These are phyloP conservation scores for Phaedon cochleariae DNA, from an alignment of 2,888 invertebrate genomes.

Conservation along the genomic window DNA sequence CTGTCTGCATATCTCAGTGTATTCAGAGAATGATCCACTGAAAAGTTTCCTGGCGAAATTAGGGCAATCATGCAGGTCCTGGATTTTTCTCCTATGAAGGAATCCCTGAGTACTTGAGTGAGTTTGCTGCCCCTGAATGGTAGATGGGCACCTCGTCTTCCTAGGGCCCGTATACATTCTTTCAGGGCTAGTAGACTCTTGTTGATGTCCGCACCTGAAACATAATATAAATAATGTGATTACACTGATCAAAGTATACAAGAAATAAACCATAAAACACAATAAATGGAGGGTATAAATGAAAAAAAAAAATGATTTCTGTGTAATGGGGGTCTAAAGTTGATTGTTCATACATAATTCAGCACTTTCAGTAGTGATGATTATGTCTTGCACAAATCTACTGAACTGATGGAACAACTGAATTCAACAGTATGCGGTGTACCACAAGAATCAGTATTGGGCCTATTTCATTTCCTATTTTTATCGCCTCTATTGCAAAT, in stretches of 20 bases:
- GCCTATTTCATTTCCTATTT: no score
- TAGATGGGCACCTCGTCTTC: slow-evolving; percentile 93
- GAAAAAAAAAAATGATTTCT: no score
- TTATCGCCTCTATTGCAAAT: no score
- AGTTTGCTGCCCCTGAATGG: slow-evolving; percentile 98
- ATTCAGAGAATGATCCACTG: slow-evolving; percentile 97
- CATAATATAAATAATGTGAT: not conserved
- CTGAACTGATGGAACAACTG: no score
- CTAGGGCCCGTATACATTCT: slow-evolving; percentile 96
- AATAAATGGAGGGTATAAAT: no score
- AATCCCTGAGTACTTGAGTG: slow-evolving; percentile 94
- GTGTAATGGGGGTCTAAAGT: no score
- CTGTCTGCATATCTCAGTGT: slow-evolving; percentile 97
- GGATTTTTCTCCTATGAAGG: slow-evolving; percentile 98
- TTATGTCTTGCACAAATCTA: no score
- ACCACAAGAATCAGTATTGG: no score
- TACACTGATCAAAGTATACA: not conserved
- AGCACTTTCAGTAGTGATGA: no score
- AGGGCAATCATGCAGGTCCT: slow-evolving; percentile 99
- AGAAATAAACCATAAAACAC: not conserved
- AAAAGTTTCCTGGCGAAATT: slow-evolving; percentile 95
- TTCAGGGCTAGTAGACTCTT: slow-evolving; percentile 94
- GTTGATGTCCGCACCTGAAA: slow-evolving; percentile 88
- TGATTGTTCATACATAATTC: no score
- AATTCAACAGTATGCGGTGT: no score